Evolutionary conservation across 2,113 vertebrate genomes (phyloP), one percentile per base, ranked within the genome.

Genomic region (Malaclemys terrapin): DNA sequence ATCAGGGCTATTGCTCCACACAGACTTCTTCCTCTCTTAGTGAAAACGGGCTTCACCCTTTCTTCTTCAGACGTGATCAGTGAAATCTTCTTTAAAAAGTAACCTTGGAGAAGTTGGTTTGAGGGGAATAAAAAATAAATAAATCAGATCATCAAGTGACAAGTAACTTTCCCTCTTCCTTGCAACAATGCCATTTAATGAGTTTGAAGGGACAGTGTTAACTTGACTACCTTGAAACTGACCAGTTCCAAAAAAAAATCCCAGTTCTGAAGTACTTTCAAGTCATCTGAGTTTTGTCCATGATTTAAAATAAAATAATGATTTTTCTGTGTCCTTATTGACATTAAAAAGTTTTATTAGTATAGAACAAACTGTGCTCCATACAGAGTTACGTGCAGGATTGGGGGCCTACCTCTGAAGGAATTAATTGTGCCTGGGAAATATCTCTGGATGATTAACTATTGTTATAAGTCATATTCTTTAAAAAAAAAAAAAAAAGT

Each of bases 71-170:
- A 84, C 89, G 94, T 85, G 94, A 94, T 82, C 96, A 97, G 84
- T 91, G 96, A 97, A 97, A 97, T 97, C 93, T 97, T 96, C 98
- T 98, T 97, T 97, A 96, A 97, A 96, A 97, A 84, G 97, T 85
- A 94, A 98, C 96, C 97, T 97, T 98, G 49, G 69, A 83, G 57
- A 53, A 31, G 94, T 27, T 1, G 88, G 1, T 59, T n/a, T 49
- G 9, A 62, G 49, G 25, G 5, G 3, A 35, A 12, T 0, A 4
- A 42, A 3, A 42, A 2, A 25, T 87, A 54, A 80, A 65, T 0
- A 19, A n/a, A 62, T 88, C 50, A 65, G 89, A 93, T 6, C 65
- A 95, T 94, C 49, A 90, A 92, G 5, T 27, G 83, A 80, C 0
- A 2, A 75, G 2, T 8, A 2, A 3, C 56, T 90, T 88, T 4